Conservation (phyloP, 2,888 invertebrate genomes). For the Drosophila picticornis region DNA sequence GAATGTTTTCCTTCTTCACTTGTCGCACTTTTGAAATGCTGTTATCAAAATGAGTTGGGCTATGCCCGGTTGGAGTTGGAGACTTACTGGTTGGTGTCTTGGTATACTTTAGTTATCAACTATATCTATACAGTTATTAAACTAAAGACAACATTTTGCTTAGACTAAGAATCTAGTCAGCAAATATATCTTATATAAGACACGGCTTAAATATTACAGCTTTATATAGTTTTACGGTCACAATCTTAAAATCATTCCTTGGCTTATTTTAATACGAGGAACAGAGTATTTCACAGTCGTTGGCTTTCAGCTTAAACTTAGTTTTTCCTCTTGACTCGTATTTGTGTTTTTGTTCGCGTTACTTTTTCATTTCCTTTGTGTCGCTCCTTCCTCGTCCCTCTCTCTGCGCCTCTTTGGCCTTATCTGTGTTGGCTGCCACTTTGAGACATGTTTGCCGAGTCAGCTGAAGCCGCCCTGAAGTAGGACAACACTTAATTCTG, state of each 20-base stretch:
- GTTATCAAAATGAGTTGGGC: background rate
- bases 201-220: background rate
- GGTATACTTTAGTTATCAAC: background rate
- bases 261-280: background rate
- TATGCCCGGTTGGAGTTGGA: background rate
- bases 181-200: background rate
- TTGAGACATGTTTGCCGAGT: slow-evolving; percentile 71
- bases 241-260: background rate
- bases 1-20: slow-evolving; percentile 69
- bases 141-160: background rate
- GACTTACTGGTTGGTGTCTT: background rate
- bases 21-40: slow-evolving; percentile 43
- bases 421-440: slow-evolving; percentile 44
- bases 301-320: background rate
- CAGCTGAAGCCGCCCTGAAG: slow-evolving; percentile 73
- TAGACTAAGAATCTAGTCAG: background rate
- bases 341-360: slow-evolving; percentile 70
- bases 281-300: background rate
- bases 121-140: background rate
- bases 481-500: slow-evolving; percentile 81
- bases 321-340: slow-evolving; percentile 46
- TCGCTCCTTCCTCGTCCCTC: slow-evolving; percentile 6
- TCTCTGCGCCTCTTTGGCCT: slow-evolving; percentile 11
- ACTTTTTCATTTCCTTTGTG: slow-evolving; percentile 80
- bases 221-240: background rate